Evolutionary conservation across 2,797 vertebrate genomes (phyloP).

Genomic region (Aldrovandia affinis): DNA sequence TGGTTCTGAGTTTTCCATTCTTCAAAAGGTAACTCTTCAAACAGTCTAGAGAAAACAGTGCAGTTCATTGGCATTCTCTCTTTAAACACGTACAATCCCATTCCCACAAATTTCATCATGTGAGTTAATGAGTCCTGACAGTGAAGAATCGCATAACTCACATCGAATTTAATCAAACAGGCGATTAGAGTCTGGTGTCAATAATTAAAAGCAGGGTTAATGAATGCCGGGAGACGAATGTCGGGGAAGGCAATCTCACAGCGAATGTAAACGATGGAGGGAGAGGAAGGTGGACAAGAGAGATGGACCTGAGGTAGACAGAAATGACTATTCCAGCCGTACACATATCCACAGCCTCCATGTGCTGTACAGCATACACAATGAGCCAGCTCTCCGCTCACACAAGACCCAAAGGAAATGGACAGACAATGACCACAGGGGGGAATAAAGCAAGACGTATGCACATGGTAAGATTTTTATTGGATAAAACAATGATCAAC

Average conservation of each 20-base stretch:
- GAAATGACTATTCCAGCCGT: not conserved
- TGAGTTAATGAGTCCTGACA: constrained; percentile 10
- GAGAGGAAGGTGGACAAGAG: not conserved
- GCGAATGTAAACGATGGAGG: not conserved
- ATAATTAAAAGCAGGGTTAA: not conserved
- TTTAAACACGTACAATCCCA: not conserved
- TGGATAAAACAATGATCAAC: constrained; percentile 5
- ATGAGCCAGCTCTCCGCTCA: not conserved
- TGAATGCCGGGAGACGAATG: not conserved
- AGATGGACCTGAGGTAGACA: not conserved
- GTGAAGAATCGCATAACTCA: constrained; percentile 7
- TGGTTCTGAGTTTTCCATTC: not conserved
- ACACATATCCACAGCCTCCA: not conserved
- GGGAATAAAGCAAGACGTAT: not conserved
- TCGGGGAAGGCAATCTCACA: not conserved
- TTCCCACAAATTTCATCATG: not conserved
- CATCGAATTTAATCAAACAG: not conserved
- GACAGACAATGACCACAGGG: not conserved
- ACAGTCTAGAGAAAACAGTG: not conserved
- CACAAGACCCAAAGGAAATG: not conserved
- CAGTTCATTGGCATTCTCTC: no score
- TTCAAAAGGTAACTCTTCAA: not conserved
- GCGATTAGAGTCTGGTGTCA: not conserved
- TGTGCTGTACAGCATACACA: no score
- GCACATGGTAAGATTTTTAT: constrained; percentile 20